Evolutionary conservation across 2,888 invertebrate genomes (phyloP).

Genomic region (Liodrosophila aerea): DNA sequence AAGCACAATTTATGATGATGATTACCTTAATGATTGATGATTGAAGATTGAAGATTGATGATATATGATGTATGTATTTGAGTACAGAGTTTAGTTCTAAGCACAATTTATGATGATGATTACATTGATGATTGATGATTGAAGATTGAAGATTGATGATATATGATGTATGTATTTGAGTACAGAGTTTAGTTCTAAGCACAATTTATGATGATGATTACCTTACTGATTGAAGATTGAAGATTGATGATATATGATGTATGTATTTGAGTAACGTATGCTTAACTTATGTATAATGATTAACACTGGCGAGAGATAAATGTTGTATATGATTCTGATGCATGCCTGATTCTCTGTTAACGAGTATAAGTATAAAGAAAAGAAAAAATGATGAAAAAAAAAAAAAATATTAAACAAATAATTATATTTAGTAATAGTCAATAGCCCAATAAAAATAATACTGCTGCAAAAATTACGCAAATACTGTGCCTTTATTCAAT

Average conservation of each 20-base stretch:
- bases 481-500: neutral
- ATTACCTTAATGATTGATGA: too few species aligned
- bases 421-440: slow-evolving; percentile 33
- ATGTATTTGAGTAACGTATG: slow-evolving; percentile 44
- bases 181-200: slow-evolving; percentile 37
- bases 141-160: slow-evolving; percentile 4
- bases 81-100: slow-evolving; percentile 43
- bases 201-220: slow-evolving; percentile 3
- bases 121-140: too few species aligned
- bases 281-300: slow-evolving; percentile 55
- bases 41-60: slow-evolving; percentile 1
- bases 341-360: slow-evolving; percentile 56
- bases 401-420: slow-evolving; percentile 29
- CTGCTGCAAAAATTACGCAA: slow-evolving; percentile 47
- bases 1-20: slow-evolving; percentile 1
- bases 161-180: slow-evolving; percentile 34
- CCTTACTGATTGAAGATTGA: too few species aligned
- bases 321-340: slow-evolving; percentile 35
- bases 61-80: slow-evolving; percentile 34
- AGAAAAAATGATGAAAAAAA: slow-evolving; percentile 35
- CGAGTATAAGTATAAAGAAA: slow-evolving; percentile 47
- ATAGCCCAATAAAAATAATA: slow-evolving; percentile 64
- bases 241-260: slow-evolving; percentile 10
- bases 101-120: slow-evolving; percentile 2
- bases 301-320: slow-evolving; percentile 53